These are phyloP conservation scores for Chymomyza fuscimana DNA, from an alignment of 2,888 invertebrate genomes.

Conservation along the genomic window DNA sequence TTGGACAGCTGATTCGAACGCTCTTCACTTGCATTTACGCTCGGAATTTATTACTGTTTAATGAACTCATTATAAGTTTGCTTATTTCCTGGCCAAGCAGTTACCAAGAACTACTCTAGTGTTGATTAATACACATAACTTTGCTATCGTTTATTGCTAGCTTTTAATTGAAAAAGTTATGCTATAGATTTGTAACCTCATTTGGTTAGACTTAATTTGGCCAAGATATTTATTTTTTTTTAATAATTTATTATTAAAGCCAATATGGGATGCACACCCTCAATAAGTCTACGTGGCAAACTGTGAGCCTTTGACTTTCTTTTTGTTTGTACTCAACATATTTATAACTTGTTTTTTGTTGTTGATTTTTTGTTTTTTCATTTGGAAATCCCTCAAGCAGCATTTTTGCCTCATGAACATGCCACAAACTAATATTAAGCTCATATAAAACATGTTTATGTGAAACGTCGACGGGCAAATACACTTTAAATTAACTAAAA, in stretches of 20 bases:
- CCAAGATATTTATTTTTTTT: background rate
- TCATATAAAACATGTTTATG: background rate
- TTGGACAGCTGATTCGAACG: background rate
- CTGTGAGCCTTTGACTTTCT: constrained; percentile 29
- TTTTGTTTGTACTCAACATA: background rate
- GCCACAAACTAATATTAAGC: background rate
- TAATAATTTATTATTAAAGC: background rate
- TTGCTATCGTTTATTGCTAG: background rate
- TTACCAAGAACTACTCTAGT: constrained; percentile 42
- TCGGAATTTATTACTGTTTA: constrained; percentile 60
- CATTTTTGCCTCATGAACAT: constrained; percentile 17
- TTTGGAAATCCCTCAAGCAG: constrained; percentile 25
- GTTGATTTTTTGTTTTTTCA: constrained; percentile 10
- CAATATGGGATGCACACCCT: background rate
- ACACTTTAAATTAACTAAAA: background rate
- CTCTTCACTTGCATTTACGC: constrained; percentile 11
- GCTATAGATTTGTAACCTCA: background rate
- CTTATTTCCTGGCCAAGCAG: constrained; percentile 34
- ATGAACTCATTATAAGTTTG: constrained; percentile 73
- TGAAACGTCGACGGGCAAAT: background rate
- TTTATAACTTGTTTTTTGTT: background rate
- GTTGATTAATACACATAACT: constrained; percentile 12
- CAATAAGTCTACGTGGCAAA: background rate
- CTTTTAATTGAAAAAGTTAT: constrained; percentile 57
- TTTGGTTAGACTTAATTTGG: background rate